Conservation (phyloP, 2,797 vertebrate genomes). For the Amazona ochrocephala region DNA sequence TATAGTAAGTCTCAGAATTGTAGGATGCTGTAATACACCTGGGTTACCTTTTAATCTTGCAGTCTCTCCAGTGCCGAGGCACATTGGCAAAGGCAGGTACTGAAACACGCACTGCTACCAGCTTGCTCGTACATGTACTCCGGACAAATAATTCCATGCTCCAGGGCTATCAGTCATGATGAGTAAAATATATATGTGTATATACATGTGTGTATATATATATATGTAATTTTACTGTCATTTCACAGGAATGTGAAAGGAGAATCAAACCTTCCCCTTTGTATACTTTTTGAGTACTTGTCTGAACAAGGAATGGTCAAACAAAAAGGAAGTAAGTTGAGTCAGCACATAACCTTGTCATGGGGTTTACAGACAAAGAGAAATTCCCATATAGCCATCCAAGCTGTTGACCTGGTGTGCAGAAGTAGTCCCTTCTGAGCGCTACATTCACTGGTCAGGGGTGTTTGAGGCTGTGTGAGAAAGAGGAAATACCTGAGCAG, state of each 20-base stretch:
- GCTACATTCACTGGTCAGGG: background rate
- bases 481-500: background rate
- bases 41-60: background rate
- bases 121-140: background rate
- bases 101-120: background rate
- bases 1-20: background rate
- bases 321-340: background rate
- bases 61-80: background rate
- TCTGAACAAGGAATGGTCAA: background rate
- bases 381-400: background rate
- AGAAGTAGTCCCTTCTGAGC: background rate
- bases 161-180: background rate
- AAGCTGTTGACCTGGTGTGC: background rate
- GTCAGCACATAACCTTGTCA: background rate
- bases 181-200: background rate
- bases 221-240: background rate
- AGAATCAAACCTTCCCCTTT: background rate
- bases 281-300: background rate
- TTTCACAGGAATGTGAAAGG: background rate
- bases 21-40: background rate
- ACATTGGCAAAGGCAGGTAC: background rate
- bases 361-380: background rate
- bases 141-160: background rate
- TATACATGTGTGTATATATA: accelerated
- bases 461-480: background rate